Evolutionary conservation across 2,888 invertebrate genomes (phyloP).

Genomic region (Drosophila nr. perissopoda): DNA sequence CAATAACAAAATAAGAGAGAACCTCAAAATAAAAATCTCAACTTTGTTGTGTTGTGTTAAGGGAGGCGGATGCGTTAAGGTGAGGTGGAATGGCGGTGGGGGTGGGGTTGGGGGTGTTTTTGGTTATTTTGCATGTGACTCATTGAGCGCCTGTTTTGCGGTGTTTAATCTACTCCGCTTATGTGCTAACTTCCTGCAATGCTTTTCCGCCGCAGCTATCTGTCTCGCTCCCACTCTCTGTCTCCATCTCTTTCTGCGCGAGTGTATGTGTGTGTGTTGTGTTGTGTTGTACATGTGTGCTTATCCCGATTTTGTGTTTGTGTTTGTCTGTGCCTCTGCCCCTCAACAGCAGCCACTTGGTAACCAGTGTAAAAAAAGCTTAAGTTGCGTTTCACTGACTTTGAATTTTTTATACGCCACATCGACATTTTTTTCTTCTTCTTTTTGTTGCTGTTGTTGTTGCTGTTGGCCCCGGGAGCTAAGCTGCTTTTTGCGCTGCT

Average conservation of each 20-base stretch:
- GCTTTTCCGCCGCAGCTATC: slow-evolving; percentile 25
- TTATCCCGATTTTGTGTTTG: slow-evolving; percentile 76
- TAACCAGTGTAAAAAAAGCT: slow-evolving; percentile 75
- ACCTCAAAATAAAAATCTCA: slow-evolving; percentile 36
- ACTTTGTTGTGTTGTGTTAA: slow-evolving; percentile 42
- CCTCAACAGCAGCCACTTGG: slow-evolving; percentile 33
- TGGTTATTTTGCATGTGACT: slow-evolving; percentile 67
- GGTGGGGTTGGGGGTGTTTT: no score
- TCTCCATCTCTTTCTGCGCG: neutral
- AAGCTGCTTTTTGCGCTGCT: slow-evolving; percentile 78
- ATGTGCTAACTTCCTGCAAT: slow-evolving; percentile 64
- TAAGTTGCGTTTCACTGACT: slow-evolving; percentile 81
- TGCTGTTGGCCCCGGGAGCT: slow-evolving; percentile 43
- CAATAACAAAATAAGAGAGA: slow-evolving; percentile 5
- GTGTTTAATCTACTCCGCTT: slow-evolving; percentile 81
- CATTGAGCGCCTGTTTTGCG: slow-evolving; percentile 80
- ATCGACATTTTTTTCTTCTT: slow-evolving; percentile 63
- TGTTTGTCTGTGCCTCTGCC: slow-evolving; percentile 5
- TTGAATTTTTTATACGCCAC: slow-evolving; percentile 76
- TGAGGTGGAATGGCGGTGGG: neutral
- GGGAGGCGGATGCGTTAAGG: slow-evolving; percentile 8
- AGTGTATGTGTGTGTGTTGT: slow-evolving; percentile 25
- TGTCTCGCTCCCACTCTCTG: slow-evolving; percentile 3
- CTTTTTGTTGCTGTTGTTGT: slow-evolving; percentile 6
- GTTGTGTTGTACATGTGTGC: slow-evolving; percentile 71